phyloP scores from a whole-genome alignment of 2,797 vertebrate genomes.

The Semaprochilodus insignis region DNA sequence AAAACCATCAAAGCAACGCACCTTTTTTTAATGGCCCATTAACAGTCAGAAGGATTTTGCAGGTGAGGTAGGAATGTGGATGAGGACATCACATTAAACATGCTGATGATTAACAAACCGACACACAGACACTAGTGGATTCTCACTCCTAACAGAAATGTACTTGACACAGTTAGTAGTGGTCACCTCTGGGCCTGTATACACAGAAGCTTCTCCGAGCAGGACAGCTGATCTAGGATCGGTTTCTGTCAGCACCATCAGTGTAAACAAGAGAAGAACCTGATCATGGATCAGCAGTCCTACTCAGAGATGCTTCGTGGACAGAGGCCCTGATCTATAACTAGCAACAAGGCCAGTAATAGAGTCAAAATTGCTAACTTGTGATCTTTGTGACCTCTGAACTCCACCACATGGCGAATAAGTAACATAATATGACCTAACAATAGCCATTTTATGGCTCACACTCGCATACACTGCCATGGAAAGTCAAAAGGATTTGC shows the following conservation, averaged over 20 bases:
- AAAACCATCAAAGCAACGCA: neutral
- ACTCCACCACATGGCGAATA: neutral
- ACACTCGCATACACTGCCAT: neutral
- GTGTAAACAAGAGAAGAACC: too few relatives aligned
- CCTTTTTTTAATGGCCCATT: neutral
- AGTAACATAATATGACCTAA: neutral
- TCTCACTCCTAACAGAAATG: neutral
- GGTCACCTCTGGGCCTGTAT: too few relatives aligned
- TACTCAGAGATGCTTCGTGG: too few relatives aligned
- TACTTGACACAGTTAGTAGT: too few relatives aligned
- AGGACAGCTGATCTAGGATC: too few relatives aligned
- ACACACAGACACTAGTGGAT: neutral
- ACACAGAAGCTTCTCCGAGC: too few relatives aligned
- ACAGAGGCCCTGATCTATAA: neutral
- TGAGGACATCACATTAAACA: neutral
- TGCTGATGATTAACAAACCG: neutral
- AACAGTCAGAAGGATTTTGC: neutral
- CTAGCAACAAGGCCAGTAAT: neutral
- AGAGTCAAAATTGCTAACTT: neutral
- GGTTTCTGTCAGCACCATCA: too few relatives aligned
- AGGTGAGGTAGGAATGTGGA: neutral
- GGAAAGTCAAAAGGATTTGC: neutral
- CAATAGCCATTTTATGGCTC: neutral
- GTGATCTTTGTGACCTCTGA: neutral
- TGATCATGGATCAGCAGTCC: too few relatives aligned